Evolutionary conservation across 37 sponge, comb jelly and placozoan species (phyloP).

Genomic region (Aphrocallistes beatrix): DNA sequence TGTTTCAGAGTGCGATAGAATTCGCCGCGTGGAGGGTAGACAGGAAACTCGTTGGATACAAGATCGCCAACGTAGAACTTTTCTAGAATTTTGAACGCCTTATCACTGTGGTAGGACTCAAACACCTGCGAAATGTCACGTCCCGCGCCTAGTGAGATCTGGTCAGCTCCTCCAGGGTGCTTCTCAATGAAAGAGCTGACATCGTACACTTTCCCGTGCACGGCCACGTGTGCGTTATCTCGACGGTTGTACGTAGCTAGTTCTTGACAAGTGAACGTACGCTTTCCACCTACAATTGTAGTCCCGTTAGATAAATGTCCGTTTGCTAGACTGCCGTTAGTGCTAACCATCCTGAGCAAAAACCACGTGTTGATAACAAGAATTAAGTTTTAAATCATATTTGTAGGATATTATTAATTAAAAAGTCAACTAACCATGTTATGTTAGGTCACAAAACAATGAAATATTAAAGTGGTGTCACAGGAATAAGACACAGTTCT

Average conservation of each 20-base stretch:
- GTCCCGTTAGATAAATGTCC: not conserved
- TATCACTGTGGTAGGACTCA: constrained; percentile 74
- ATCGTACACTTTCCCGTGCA: constrained; percentile 88
- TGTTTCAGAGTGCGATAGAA: constrained; percentile 60
- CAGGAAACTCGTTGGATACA: constrained; percentile 69
- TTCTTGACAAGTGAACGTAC: constrained; percentile 63
- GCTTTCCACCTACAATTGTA: not conserved
- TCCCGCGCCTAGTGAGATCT: constrained; percentile 81
- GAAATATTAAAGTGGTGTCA: no score
- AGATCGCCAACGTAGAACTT: constrained; percentile 85
- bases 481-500: no score
- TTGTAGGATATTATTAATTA: no score
- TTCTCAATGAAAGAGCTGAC: constrained; percentile 59
- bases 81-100: constrained; percentile 59
- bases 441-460: no score
- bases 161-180: constrained; percentile 90
- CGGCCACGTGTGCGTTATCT: constrained; percentile 78
- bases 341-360: no score
- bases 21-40: constrained; percentile 56
- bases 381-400: no score
- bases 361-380: no score
- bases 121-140: constrained; percentile 74
- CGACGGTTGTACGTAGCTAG: constrained; percentile 61
- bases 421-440: no score
- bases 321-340: no score